Conservation (phyloP, 92 coral and sea anemone species). For the Porites divaricata region DNA sequence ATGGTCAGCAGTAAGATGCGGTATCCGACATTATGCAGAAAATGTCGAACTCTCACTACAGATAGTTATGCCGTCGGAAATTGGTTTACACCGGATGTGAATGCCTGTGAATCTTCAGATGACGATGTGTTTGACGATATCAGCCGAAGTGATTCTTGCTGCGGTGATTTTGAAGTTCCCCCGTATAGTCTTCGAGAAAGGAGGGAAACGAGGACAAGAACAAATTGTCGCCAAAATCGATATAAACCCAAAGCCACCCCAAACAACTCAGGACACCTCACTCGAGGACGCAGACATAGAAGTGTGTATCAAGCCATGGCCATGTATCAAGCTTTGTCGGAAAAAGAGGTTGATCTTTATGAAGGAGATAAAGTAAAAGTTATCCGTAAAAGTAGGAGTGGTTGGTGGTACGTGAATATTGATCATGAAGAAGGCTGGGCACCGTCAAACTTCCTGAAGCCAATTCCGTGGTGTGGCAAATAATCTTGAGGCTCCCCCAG, state of each 20-base stretch:
- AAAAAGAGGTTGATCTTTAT: constrained; percentile 38
- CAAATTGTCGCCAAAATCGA: background rate
- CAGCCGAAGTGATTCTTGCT: background rate
- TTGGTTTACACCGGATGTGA: background rate
- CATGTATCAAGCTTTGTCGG: constrained; percentile 43
- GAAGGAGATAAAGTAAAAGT: constrained; percentile 65
- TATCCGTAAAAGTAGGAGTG: constrained; percentile 55
- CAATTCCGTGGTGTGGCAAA: background rate
- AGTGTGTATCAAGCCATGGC: constrained; percentile 46
- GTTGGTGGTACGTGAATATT: constrained; percentile 75
- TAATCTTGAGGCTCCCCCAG: background rate
- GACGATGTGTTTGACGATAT: background rate
- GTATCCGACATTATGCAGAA: background rate
- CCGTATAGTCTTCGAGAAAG: background rate
- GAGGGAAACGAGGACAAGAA: background rate
- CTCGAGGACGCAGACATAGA: background rate
- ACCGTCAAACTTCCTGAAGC: constrained; percentile 71
- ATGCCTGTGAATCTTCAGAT: background rate
- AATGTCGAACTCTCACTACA: background rate
- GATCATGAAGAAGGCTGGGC: constrained; percentile 73
- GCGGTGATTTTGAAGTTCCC: background rate
- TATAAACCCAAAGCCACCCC: background rate
- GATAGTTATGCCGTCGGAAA: background rate
- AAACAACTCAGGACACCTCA: background rate
- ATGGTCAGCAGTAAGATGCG: background rate